phyloP scores from a whole-genome alignment of 2,797 vertebrate species.

The Enteromius treurensis region DNA sequence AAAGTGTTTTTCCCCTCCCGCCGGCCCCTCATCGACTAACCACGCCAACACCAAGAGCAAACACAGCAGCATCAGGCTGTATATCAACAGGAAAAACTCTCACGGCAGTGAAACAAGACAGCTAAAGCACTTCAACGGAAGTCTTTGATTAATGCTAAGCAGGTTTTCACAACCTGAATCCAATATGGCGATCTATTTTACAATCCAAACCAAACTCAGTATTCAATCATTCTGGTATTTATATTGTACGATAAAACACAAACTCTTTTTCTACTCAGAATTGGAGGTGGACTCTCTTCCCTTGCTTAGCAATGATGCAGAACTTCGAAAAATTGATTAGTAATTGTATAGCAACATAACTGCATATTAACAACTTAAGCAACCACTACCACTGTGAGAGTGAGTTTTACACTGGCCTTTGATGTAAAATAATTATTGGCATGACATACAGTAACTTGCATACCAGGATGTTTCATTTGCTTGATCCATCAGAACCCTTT shows the following conservation, averaged over 20 bases:
- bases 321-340: not conserved
- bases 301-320: not conserved
- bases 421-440: not conserved
- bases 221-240: not conserved
- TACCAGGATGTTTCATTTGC: not conserved
- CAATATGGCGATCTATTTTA: conserved; percentile 49
- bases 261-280: not conserved
- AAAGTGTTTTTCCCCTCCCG: not conserved
- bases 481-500: conserved; percentile 18
- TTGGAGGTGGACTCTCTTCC: not conserved
- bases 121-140: not conserved
- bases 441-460: not conserved
- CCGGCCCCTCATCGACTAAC: conserved; percentile 13
- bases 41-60: conserved; percentile 7
- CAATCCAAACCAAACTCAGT: not conserved
- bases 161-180: not conserved
- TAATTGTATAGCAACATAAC: not conserved
- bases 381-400: not conserved
- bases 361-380: not conserved
- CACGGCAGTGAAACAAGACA: not conserved
- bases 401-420: not conserved
- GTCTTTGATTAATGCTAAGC: not conserved
- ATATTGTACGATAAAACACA: not conserved
- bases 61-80: conserved; percentile 5
- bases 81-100: conserved; percentile 5